phyloP scores from a whole-genome alignment of 1,140 invertebrate species.

The Stratiolaelaps scimitus region DNA sequence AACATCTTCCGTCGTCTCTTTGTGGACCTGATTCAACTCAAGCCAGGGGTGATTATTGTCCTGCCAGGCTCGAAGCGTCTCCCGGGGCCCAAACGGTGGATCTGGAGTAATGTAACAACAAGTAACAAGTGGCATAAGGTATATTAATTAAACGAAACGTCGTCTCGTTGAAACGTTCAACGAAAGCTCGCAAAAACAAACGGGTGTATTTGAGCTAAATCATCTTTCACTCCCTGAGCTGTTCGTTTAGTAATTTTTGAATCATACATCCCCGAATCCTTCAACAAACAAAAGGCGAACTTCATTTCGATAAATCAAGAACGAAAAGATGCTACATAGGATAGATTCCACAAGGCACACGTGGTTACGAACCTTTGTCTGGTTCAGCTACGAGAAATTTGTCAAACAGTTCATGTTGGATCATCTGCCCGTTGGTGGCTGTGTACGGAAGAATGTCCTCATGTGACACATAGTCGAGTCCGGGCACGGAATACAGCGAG shows the following conservation, averaged over 20 bases:
- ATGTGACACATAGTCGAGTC: slow-evolving; percentile 85
- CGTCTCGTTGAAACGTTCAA: too few relatives aligned
- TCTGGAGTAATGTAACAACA: slow-evolving; percentile 47
- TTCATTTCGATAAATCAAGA: background rate
- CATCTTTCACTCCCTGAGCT: too few relatives aligned
- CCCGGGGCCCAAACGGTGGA: slow-evolving; percentile 65
- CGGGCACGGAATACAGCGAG: slow-evolving; percentile 72
- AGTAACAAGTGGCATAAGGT: too few relatives aligned
- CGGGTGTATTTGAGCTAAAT: too few relatives aligned
- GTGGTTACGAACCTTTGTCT: slow-evolving; percentile 51
- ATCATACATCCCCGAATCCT: too few relatives aligned
- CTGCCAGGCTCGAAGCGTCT: slow-evolving; percentile 85
- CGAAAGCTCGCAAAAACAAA: too few relatives aligned
- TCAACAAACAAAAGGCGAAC: too few relatives aligned
- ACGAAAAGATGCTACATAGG: background rate
- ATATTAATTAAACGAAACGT: too few relatives aligned
- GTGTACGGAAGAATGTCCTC: slow-evolving; percentile 56
- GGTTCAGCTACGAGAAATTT: slow-evolving; percentile 74
- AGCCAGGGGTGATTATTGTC: slow-evolving; percentile 95
- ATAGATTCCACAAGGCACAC: slow-evolving; percentile 28
- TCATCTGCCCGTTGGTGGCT: slow-evolving; percentile 41
- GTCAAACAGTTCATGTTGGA: slow-evolving; percentile 89
- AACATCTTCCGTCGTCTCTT: slow-evolving; percentile 89
- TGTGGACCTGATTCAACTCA: slow-evolving; percentile 90
- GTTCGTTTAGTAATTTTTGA: background rate